These are phyloP conservation scores for Solea senegalensis DNA, from an alignment of 2,113 vertebrate genomes.

Conservation along the genomic window DNA sequence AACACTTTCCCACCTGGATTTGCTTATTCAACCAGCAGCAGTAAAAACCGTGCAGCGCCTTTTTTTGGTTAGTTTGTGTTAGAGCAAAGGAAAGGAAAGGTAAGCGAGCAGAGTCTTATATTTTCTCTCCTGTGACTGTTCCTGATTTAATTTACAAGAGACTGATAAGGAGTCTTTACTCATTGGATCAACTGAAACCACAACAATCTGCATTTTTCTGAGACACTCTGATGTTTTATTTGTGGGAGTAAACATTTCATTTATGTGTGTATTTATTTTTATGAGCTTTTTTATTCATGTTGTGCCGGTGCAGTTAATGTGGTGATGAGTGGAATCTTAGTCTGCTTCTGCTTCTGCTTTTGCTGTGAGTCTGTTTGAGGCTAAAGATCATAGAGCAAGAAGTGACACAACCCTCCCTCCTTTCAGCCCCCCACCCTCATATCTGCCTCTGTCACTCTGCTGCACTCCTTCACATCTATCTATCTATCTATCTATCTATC, in stretches of 20 bases:
- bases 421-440: slow-evolving; percentile 26
- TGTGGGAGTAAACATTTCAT: not conserved
- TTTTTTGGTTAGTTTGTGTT: slow-evolving; percentile 78
- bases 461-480: slow-evolving; percentile 32
- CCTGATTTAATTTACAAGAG: not conserved
- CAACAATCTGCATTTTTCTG: too few species aligned
- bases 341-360: slow-evolving; percentile 28
- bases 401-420: slow-evolving; percentile 47
- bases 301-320: not conserved
- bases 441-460: slow-evolving; percentile 13
- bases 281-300: not conserved
- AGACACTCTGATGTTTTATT: not conserved
- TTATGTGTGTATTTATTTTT: not conserved
- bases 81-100: slow-evolving; percentile 79
- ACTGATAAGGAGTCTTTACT: not conserved
- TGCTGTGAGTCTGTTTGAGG: not conserved
- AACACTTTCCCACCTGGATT: slow-evolving; percentile 99
- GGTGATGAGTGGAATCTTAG: slow-evolving; percentile 9
- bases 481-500: slow-evolving; percentile 13
- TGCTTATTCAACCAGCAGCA: slow-evolving; percentile 97
- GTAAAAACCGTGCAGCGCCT: slow-evolving; percentile 85
- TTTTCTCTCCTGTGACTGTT: slow-evolving; percentile 4
- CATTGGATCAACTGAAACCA: too few species aligned
- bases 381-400: slow-evolving; percentile 23
- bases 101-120: slow-evolving; percentile 79